Evolutionary conservation across 1,140 invertebrate genomes (phyloP), one percentile per base, ranked within the genome.

Genomic region (Thaumetopoea pityocampa): DNA sequence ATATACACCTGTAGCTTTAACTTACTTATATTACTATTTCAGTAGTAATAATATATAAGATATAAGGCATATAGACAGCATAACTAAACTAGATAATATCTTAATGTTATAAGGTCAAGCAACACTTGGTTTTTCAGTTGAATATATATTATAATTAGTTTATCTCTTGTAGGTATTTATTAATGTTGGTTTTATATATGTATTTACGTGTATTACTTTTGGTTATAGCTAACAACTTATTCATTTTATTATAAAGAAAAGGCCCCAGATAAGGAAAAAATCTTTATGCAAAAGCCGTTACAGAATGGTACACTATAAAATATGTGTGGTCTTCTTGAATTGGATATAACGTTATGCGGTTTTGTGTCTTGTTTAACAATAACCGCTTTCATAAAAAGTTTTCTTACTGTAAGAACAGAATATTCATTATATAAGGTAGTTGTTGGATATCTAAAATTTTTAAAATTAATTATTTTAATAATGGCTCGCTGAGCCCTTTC

Each of bases 401-500:
- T 24, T 1, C 42, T 16, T 10, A 45, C 14, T 6, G 16, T 45
- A 2, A 45, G 19, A 4, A 36, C 42, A 18, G 15, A 7, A 17
- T 17, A 46, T 7, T 46, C 34, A 17, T 37, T 22, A 18, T 46
- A 46, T 5, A 46, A 20, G 1, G n/a, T 5, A 9, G 8, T 11
- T 9, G 43, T 46, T 10, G 33, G 11, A 37, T 37, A 46, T 16
- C 18, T 8, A 30, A 23, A 32, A 3, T 6, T 9, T 19, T 37
- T 36, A 15, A 24, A 46, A 16, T 17, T 37, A 9, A 23, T 11
- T 2, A 46, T 28, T 24, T 46, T 46, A 3, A 46, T 3, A 5
- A 46, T 12, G 17, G 12, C 14, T 23, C 43, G 30, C 9, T 37
- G 34, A 4, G 34, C 34, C 3, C 43, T 28, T 26, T 46, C 34